Percentiles rank a stretch among this genome's conserved stretches.
Conservation (phyloP, 2,888 invertebrate genomes). For the Nephrotoma appendiculata region DNA sequence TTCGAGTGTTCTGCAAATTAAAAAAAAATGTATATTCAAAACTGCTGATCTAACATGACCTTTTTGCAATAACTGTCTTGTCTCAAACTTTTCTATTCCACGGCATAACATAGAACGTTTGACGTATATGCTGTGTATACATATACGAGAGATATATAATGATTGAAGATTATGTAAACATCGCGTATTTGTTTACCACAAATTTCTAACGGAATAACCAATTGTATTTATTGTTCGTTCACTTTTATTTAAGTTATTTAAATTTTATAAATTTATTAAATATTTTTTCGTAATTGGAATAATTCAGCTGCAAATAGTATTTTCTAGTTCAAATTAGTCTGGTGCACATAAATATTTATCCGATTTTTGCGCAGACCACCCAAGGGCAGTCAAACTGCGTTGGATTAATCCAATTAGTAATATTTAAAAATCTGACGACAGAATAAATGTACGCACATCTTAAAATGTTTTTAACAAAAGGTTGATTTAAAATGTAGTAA, state of each 20-base stretch:
- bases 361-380: neutral
- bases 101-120: neutral
- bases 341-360: neutral
- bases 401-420: neutral
- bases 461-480: neutral
- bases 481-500: neutral
- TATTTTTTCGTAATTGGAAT: neutral
- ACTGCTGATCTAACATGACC: neutral
- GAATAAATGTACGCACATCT: neutral
- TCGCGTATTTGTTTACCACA: neutral
- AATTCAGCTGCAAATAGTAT: neutral
- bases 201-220: neutral
- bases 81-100: neutral
- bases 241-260: neutral
- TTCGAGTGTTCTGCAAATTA: no score
- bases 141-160: neutral
- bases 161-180: neutral
- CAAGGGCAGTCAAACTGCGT: neutral
- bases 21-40: no score
- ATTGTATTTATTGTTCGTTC: neutral
- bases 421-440: neutral
- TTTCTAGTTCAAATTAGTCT: neutral
- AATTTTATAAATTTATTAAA: neutral
- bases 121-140: neutral
- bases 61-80: neutral